These are phyloP conservation scores for Eonycteris spelaea DNA, from an alignment of 2,113 vertebrate genomes.

Conservation along the genomic window DNA sequence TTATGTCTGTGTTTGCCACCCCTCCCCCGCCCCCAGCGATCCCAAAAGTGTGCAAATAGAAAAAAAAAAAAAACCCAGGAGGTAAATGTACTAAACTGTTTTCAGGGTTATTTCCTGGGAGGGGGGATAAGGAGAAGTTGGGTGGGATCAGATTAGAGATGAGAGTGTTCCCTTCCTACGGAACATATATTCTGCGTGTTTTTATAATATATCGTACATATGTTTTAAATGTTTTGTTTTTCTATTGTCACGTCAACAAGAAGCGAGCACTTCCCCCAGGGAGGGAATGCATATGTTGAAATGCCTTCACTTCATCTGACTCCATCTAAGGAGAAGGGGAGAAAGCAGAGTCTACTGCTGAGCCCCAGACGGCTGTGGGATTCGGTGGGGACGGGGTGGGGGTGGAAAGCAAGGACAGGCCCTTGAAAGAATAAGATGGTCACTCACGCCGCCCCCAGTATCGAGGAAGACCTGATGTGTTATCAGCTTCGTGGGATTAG, in stretches of 20 bases:
- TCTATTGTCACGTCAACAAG: background rate
- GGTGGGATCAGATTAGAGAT: background rate
- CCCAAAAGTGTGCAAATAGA: background rate
- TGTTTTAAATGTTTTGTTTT: background rate
- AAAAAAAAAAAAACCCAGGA: background rate
- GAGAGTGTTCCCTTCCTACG: background rate
- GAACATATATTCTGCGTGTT: background rate
- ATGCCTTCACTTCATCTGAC: background rate
- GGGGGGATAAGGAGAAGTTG: too few relatives aligned
- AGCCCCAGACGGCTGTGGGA: background rate
- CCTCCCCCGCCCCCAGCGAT: rapidly evolving
- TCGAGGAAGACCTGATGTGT: background rate
- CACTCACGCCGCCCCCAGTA: background rate
- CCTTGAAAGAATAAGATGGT: background rate
- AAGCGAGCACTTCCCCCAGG: background rate
- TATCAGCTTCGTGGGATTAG: background rate
- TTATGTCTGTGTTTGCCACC: background rate
- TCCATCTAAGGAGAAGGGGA: too few relatives aligned
- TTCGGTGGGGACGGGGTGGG: background rate
- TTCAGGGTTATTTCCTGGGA: background rate
- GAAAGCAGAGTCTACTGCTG: rapidly evolving
- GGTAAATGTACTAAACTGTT: background rate
- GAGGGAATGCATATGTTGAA: background rate
- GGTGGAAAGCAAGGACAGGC: background rate
- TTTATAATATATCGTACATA: too few relatives aligned